Base-by-base conservation (phyloP, 2,113 vertebrate species). In the Nerophis ophidion region DNA sequence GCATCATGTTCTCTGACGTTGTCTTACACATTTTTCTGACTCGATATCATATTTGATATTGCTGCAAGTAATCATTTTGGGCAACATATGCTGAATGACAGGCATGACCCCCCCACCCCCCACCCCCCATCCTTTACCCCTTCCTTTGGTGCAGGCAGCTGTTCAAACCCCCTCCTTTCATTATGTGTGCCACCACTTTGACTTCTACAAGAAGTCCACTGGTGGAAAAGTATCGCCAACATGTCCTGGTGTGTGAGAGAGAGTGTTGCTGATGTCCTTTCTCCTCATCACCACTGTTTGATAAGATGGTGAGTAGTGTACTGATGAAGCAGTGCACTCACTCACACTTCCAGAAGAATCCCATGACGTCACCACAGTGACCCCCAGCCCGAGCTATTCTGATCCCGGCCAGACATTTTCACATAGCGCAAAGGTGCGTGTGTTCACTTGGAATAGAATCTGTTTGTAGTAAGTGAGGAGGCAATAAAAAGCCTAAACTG, bases 81-180 rank as follows among this genome's bases (percentile, higher is more conserved):
- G 61, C 65, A 71, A 84, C 86, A 88, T 70, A 84, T 89, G 85
- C 75, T 60, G 68, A 83, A 77, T 75, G 76, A 72, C 72, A 70
- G 64, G 59, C 72, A 81, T 83, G 72, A 26, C 26, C 26, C 26
- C 2, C 26, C 60, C 71, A 61, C 50, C 11, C 17, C 3, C 40
- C 40, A 26, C 58, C 72, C 63, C 52, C 11, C 17, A 12, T 11
- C 40, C 36, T 3, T 0, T 26, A 26, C 26, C 26, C 26, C 2
- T 26, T 26, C 2, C 3, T 42, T 42, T 49, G 61, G 66, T 71
- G 62, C 69, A 63, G 72, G 68, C 79, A 84, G 86, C 88, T 89
- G 89, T 86, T 84, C 67, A 76, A 61, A 75, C 49, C 68, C 60
- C 66, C 56, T 68, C 68, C 68, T 75, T 72, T 68, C 71, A 49